Base-by-base conservation (phyloP, 2,888 invertebrate species). In the Leucania comma region DNA sequence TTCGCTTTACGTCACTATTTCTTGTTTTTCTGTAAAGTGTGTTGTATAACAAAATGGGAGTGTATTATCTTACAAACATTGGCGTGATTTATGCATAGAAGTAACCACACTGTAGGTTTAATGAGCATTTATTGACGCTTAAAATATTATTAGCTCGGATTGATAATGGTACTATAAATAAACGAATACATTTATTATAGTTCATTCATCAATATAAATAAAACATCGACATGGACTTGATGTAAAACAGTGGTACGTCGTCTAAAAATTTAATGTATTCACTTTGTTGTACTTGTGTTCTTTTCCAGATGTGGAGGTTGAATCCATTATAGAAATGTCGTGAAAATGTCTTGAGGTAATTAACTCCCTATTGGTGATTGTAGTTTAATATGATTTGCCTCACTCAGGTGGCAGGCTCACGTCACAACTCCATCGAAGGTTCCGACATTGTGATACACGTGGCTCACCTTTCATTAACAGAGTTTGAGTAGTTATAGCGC, bases 281-380 rank as follows among this genome's bases (percentile, higher is more conserved):
- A 95, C 94, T 93, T 95, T 95, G 95, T 96, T 96, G 96, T 96
- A 96, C 95, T 96, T 96, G 96, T 95, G 95, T 95, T 95, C 95
- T 96, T 96, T 96, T 95, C 92, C 96, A 96, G 96, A 95, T 96
- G 90, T 95, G 95, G 96, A 94, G 95, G 93, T 95, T 95, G 95
- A 95, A 94, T 95, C 94, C 93, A 94, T 95, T 93, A 95, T 95
- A 94, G 93, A 93, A 94, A 94, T 94, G 90, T 95, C 95, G 95
- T 94, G 95, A 95, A 93, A 95, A 94, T 95, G 93, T 95, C 91
- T 95, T 95, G 96, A 96, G 96, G 96, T 96, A 96, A 96, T 95
- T 96, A 95, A 95, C 95, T 95, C 93, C 90, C 94, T 95, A 95
- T 93, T 95, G 95, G 95, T 95, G 95, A 93, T 92, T 92, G 95